Conservation (phyloP, 1,140 invertebrate genomes). For the Batillaria attramentaria region DNA sequence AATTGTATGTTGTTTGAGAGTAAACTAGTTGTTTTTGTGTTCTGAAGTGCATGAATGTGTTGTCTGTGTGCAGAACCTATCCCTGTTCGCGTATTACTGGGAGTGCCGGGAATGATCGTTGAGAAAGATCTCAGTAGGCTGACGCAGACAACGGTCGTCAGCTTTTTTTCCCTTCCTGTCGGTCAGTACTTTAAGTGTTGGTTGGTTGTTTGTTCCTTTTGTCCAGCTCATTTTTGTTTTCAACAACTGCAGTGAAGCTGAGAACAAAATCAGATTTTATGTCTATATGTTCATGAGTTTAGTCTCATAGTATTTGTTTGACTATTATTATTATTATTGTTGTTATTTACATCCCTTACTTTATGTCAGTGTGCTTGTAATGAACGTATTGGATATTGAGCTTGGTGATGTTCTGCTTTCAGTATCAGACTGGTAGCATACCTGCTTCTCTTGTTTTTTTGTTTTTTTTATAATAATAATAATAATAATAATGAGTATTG, state of each 20-base stretch:
- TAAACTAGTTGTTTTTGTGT: too few relatives aligned
- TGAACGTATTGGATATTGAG: too few relatives aligned
- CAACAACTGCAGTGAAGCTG: background rate
- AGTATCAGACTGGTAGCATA: too few relatives aligned
- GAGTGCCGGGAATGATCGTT: constrained; percentile 37
- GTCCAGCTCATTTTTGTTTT: background rate
- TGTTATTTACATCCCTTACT: too few relatives aligned
- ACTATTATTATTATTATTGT: too few relatives aligned
- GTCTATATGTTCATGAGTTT: background rate
- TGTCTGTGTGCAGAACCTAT: constrained; percentile 22
- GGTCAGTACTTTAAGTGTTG: constrained; percentile 23
- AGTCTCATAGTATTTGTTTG: too few relatives aligned
- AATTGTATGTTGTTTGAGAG: too few relatives aligned
- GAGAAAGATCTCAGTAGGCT: constrained; percentile 32
- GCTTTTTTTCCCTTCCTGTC: constrained; percentile 31
- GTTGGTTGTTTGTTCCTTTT: background rate
- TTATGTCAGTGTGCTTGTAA: too few relatives aligned
- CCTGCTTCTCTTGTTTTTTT: too few relatives aligned
- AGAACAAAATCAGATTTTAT: background rate
- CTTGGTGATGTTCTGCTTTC: too few relatives aligned
- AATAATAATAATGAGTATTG: too few relatives aligned
- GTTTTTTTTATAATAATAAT: too few relatives aligned
- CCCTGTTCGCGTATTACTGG: constrained; percentile 37
- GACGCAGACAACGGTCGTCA: constrained; percentile 32
- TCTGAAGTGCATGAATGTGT: background rate